Evolutionary conservation across 2,888 invertebrate species (phyloP).

Genomic region (Hypena proboscidalis): DNA sequence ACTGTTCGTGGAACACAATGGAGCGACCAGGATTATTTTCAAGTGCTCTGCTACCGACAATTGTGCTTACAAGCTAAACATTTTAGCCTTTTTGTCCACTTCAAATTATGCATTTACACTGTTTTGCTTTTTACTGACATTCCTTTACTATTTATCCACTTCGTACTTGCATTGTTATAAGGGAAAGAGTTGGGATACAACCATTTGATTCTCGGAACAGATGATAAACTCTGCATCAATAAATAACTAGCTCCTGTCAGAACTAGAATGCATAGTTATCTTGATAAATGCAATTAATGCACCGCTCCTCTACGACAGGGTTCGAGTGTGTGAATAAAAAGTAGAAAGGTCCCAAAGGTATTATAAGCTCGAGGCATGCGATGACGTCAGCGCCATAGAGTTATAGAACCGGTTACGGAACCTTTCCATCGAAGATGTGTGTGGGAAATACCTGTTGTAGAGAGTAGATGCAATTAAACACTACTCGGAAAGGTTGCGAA

Average conservation of each 20-base stretch:
- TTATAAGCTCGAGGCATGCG: constrained; percentile 49
- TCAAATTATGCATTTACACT: constrained; percentile 12
- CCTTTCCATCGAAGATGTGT: constrained; percentile 58
- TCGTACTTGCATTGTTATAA: not conserved
- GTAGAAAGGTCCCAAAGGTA: constrained; percentile 47
- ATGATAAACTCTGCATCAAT: too few relatives aligned
- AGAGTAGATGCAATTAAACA: constrained; percentile 49
- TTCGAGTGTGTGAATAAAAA: constrained; percentile 31
- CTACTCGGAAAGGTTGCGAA: constrained; percentile 45
- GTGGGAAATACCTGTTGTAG: constrained; percentile 64
- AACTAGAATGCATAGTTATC: too few relatives aligned
- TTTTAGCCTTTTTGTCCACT: constrained; percentile 24
- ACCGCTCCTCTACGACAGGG: constrained; percentile 7
- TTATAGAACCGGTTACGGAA: constrained; percentile 60
- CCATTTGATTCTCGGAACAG: too few relatives aligned
- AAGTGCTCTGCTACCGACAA: constrained; percentile 52
- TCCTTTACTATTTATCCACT: constrained; percentile 4
- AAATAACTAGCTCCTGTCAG: too few relatives aligned
- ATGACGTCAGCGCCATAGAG: constrained; percentile 58
- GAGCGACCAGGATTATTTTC: constrained; percentile 50
- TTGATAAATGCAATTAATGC: constrained; percentile 5
- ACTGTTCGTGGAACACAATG: constrained; percentile 62
- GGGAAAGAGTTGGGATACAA: too few relatives aligned
- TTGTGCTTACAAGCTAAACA: constrained; percentile 33
- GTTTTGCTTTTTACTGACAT: constrained; percentile 13